Base-by-base conservation (phyloP, 64 coral and sea anemone species). In the Montipora capricornis region DNA sequence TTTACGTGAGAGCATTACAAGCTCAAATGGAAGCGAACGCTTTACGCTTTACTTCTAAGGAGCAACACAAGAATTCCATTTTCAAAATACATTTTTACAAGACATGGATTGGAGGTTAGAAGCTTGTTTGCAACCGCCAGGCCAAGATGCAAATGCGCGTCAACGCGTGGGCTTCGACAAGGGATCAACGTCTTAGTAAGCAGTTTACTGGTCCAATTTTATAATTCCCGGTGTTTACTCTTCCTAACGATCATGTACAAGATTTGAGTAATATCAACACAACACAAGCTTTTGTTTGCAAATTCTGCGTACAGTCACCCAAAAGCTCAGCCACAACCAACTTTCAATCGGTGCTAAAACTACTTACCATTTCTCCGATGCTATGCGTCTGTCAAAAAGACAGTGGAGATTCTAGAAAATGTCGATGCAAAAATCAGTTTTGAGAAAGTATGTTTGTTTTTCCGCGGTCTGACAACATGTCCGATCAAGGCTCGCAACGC, bases 191-290 rank as follows among this genome's bases (percentile, higher is more conserved):
- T 86, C 82, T 86, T 49, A n/a, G 20, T 64, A 73, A 71, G 66
- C 4, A 71, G 82, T 71, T 86, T 86, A 86, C 82, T 86, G 62
- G 82, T 86, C 73, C 82, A 86, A 51, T 71, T 86, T 86, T 86
- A 71, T 86, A 86, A 86, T 86, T 86, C 82, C 82, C 82, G 82
- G 82, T 86, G 82, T 86, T 86, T 86, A 86, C 64, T 49, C 37
- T 46, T n/a, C 16, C 9, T 52, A 86, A 86, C 82, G 82, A 86
- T 86, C 82, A 15, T 59, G 50, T 9, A 86, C 19, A 71, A 86
- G 82, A 50, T 45, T 67, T 46, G 15, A 22, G 82, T 19, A 84
- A 84, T 22, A 86, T 71, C 82, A 45, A 85, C 58, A 85, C 44
- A 26, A 68, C 26, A 83, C 61, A 68, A 86, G 66, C 82, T 50